These are phyloP conservation scores for Acrocephalus arundinaceus DNA, from an alignment of 2,113 vertebrate genomes.

Conservation along the genomic window DNA sequence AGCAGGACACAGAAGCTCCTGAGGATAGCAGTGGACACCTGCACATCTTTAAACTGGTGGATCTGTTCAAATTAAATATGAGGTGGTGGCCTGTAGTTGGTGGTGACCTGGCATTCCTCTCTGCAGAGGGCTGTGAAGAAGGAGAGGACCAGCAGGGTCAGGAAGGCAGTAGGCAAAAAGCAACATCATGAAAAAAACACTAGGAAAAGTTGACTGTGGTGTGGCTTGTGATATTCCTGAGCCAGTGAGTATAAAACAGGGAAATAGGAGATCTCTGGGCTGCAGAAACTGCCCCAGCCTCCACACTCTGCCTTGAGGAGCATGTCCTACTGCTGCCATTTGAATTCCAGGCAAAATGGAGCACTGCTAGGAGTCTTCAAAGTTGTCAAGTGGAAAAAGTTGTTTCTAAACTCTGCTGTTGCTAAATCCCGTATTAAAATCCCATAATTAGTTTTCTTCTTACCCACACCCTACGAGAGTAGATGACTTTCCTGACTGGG, in stretches of 20 bases:
- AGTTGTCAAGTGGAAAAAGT: not conserved
- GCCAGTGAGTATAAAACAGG: not conserved
- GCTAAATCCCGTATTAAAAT: not conserved
- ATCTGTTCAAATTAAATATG: not conserved
- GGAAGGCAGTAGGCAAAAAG: not conserved
- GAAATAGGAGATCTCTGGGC: not conserved
- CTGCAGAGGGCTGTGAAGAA: not conserved
- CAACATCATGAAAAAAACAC: rapidly evolving
- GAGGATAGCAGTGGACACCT: not conserved
- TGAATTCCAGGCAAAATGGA: not conserved
- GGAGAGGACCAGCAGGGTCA: not conserved
- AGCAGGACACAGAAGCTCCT: not conserved
- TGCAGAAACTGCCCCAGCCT: not conserved
- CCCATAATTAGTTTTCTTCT: not conserved
- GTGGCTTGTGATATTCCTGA: not conserved
- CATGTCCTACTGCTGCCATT: not conserved
- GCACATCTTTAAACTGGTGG: not conserved
- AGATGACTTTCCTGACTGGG: not conserved
- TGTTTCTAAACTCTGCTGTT: not conserved
- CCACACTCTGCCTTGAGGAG: not conserved
- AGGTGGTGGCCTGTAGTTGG: not conserved
- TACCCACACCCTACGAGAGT: not conserved
- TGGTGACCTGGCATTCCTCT: not conserved
- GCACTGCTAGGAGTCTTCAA: not conserved
- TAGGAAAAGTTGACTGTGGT: not conserved